Base-by-base conservation (phyloP, 2,113 vertebrate species). In the Eclectus roratus region DNA sequence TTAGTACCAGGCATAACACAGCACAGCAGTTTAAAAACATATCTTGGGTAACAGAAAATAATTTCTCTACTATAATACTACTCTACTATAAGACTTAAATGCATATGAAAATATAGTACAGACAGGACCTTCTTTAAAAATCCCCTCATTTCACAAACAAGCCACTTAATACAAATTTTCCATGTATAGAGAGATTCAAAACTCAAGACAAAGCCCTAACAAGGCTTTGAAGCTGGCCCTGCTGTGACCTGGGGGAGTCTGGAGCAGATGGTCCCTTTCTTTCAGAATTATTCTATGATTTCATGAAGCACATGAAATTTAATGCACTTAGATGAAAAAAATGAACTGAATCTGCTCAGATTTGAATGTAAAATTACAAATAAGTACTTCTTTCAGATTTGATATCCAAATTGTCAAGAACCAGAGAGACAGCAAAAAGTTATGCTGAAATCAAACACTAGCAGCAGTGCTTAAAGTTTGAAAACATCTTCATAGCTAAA, bases 131-230 rank as follows among this genome's bases (percentile, higher is more conserved):
- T 55, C 5, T 80, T 77, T 55, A 8, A 56, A 68, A 69, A 11
- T 0, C 0, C 17, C 3, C 9, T 49, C 0, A 50, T 55, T 77
- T 73, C 31, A 49, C 7, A 78, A 92, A 35, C 3, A 61, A 86
- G 17, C 5, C 6, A 8, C 15, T 52, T 60, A 78, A 78, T 78
- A 64, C 0, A 0, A 29, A 87, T 60, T 69, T 64, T 35, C 18
- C 1, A 24, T 60, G 50, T 10, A 43, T 0, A n/a, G 17, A 41
- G 24, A 37, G 2, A 29, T 61, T 76, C 11, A 71, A 44, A 89
- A 80, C 19, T 60, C 28, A n/a, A 19, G n/a, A 37, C 2, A 80
- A 81, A 81, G 7, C 5, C 27, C 21, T 17, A 49, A 37, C 6
- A 73, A 44, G 85, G 49, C 12, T 78, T 64, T 21, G 13, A 78